phyloP scores from a whole-genome alignment of 2,113 vertebrate genomes.

The Athene noctua region DNA sequence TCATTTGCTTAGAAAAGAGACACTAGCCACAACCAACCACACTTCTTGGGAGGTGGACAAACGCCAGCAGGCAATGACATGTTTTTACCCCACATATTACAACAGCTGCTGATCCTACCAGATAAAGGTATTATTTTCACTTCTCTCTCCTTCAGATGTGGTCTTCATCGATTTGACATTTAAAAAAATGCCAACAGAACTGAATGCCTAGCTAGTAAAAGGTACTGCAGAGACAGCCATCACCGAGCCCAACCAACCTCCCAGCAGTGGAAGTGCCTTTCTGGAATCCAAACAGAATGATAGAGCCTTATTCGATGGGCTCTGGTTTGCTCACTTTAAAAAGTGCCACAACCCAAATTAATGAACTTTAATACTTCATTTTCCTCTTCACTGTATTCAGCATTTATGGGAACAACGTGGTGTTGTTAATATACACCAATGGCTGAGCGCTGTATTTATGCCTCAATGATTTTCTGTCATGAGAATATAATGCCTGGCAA shows the following conservation, averaged over 20 bases:
- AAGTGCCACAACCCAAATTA: background rate
- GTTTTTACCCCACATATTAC: background rate
- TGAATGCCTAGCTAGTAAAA: background rate
- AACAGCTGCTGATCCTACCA: background rate
- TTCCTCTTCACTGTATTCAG: constrained; percentile 24
- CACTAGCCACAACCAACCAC: background rate
- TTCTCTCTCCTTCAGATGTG: background rate
- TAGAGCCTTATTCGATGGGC: background rate
- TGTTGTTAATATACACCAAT: constrained; percentile 51
- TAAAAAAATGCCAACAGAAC: background rate
- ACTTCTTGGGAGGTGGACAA: background rate
- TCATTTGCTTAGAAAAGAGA: background rate
- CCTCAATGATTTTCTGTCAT: constrained; percentile 63
- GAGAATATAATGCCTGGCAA: constrained; percentile 62
- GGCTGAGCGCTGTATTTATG: constrained; percentile 45
- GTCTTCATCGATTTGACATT: background rate
- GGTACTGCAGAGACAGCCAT: background rate
- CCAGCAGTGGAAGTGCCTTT: background rate
- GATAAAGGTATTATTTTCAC: background rate
- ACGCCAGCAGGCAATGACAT: background rate
- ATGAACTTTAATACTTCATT: constrained; percentile 20
- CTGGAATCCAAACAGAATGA: background rate
- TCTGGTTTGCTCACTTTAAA: background rate
- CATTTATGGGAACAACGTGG: constrained; percentile 49
- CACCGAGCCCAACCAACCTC: background rate